Evolutionary conservation across 2,888 invertebrate species (phyloP).

Genomic region (Corythucha ciliata): DNA sequence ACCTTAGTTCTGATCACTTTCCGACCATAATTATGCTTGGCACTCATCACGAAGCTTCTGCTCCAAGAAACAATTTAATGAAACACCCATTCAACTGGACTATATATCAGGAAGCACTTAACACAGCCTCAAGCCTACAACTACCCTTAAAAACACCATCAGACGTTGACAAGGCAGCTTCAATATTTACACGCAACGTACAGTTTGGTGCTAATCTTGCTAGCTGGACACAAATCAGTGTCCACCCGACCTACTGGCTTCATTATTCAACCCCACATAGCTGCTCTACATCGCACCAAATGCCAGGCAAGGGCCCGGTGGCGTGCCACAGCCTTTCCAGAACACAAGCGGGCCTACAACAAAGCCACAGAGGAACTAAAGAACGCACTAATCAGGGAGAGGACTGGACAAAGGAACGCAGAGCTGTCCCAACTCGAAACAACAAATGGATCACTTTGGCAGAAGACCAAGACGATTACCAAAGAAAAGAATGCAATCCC

Average conservation of each 20-base stretch:
- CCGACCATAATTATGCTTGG: not conserved
- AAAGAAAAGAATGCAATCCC: constrained; percentile 13
- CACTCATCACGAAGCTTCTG: constrained; percentile 5
- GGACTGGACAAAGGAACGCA: constrained; percentile 5
- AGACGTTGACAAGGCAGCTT: constrained; percentile 5
- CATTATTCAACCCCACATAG: not conserved
- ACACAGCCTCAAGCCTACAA: constrained; percentile 6
- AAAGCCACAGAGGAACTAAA: constrained; percentile 12
- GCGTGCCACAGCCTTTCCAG: constrained; percentile 6
- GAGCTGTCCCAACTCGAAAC: constrained; percentile 8
- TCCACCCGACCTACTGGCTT: not conserved
- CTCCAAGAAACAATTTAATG: not conserved
- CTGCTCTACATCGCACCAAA: not conserved
- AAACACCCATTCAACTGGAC: constrained; percentile 16
- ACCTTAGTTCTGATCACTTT: constrained; percentile 7
- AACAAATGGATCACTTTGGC: constrained; percentile 6
- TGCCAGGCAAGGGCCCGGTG: not conserved
- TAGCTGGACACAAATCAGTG: not conserved
- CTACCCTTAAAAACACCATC: constrained; percentile 3
- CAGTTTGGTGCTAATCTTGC: not conserved
- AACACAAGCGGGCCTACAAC: constrained; percentile 7
- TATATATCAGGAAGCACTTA: constrained; percentile 9
- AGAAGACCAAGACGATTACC: constrained; percentile 2
- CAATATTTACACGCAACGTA: not conserved
- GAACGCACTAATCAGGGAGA: not conserved